Evolutionary conservation across 2,888 invertebrate genomes (phyloP).

Genomic region (Tiphia femorata): DNA sequence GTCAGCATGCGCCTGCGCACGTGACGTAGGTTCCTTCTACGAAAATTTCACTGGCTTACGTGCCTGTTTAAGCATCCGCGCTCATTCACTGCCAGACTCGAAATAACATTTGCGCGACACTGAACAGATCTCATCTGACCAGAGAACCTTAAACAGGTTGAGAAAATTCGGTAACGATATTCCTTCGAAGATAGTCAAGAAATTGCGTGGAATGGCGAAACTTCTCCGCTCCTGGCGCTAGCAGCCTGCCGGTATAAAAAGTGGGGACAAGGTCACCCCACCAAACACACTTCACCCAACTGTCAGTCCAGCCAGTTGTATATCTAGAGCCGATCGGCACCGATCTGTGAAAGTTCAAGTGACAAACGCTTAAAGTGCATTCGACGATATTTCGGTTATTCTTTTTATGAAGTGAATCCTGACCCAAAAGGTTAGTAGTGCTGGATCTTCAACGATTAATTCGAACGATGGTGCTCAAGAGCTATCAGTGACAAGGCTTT

Average conservation of each 20-base stretch:
- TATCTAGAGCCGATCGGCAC: not conserved
- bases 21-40: conserved; percentile 12
- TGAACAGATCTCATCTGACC: too few species aligned
- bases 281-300: conserved; percentile 51
- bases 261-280: conserved; percentile 64
- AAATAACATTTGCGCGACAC: not conserved
- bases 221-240: conserved; percentile 8
- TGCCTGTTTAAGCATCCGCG: conserved; percentile 11
- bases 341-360: too few species aligned
- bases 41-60: conserved; percentile 20
- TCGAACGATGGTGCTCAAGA: too few species aligned
- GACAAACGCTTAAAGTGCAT: too few species aligned
- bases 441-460: too few species aligned
- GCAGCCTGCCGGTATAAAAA: conserved; percentile 48
- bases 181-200: not conserved
- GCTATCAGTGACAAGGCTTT: too few species aligned
- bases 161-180: not conserved
- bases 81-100: conserved; percentile 1
- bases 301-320: conserved; percentile 52
- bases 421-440: too few species aligned
- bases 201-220: too few species aligned
- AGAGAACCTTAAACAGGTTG: too few species aligned
- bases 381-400: too few species aligned
- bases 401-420: too few species aligned
- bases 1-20: conserved; percentile 36